Evolutionary conservation across 2,113 vertebrate genomes (phyloP).

Genomic region (Turnix velox): DNA sequence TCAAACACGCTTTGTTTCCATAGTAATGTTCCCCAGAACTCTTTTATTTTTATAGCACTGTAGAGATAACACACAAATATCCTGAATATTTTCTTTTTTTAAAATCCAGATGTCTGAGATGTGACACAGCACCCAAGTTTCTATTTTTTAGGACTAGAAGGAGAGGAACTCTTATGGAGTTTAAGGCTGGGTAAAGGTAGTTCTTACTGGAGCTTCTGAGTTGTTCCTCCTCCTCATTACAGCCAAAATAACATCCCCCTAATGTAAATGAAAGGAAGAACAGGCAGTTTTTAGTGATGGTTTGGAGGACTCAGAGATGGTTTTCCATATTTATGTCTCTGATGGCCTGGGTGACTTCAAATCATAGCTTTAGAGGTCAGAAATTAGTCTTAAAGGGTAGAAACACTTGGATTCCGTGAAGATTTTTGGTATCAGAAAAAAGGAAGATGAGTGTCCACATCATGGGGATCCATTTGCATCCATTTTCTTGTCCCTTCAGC

Average conservation of each 20-base stretch:
- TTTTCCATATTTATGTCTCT: neutral
- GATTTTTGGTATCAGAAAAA: too few relatives aligned
- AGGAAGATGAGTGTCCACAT: neutral
- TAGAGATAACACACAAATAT: neutral
- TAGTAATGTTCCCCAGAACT: constrained; percentile 5
- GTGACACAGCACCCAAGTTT: neutral
- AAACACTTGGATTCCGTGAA: neutral
- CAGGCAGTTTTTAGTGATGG: neutral
- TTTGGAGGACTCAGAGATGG: neutral
- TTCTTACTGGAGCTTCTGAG: neutral
- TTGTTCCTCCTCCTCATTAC: neutral
- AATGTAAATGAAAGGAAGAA: neutral
- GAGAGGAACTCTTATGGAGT: neutral
- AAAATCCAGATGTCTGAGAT: constrained; percentile 6
- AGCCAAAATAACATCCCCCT: neutral
- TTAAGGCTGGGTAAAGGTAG: neutral
- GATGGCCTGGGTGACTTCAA: neutral
- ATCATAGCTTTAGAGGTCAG: neutral
- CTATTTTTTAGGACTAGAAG: neutral
- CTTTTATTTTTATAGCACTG: constrained; percentile 5
- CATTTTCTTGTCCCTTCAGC: neutral
- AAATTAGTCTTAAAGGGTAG: neutral
- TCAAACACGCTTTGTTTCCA: constrained; percentile 31
- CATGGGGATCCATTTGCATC: neutral
- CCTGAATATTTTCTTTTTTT: neutral